A percentile compares a stretch with the other conserved stretches of the same genome.
Evolutionary conservation across 30 jellyfish, hydroid and myxozoan species (phyloP).

Genomic region (Nemopilema nomurai): DNA sequence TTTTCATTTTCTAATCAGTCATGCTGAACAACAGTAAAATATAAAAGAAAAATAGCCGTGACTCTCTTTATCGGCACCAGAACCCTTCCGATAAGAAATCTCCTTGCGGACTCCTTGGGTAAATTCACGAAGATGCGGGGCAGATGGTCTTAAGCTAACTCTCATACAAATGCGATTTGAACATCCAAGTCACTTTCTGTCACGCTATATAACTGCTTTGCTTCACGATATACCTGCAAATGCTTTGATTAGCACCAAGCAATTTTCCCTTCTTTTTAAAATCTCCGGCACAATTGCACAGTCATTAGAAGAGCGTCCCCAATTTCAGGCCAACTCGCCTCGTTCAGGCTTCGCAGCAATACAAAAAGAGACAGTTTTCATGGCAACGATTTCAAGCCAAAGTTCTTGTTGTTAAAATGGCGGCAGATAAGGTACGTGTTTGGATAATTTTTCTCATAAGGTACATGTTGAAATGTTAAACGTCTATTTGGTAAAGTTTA

Average conservation of each 20-base stretch:
- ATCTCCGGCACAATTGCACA: no score
- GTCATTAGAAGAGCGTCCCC: neutral
- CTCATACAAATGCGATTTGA: neutral
- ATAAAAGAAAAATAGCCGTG: neutral
- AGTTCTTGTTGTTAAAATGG: conserved; percentile 24
- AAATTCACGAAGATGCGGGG: neutral
- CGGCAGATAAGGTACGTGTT: conserved; percentile 51
- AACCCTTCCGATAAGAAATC: neutral
- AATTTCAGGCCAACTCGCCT: conserved; percentile 23
- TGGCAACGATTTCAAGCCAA: conserved; percentile 14
- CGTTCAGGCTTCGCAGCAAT: neutral
- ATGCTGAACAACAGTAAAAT: conserved; percentile 17
- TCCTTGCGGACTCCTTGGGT: neutral
- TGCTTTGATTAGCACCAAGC: neutral
- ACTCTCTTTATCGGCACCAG: neutral
- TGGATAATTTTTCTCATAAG: neutral
- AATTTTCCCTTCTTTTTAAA: no score
- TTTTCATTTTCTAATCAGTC: conserved; percentile 76
- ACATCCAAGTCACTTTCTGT: neutral
- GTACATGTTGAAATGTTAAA: no score
- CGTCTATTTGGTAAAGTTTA: no score
- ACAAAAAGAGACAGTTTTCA: conserved; percentile 33
- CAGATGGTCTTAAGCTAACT: neutral
- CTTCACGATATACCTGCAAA: neutral
- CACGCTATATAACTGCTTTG: neutral